Base-by-base conservation (phyloP, 2,888 invertebrate genomes). In the Tetheella fluctuosa region DNA sequence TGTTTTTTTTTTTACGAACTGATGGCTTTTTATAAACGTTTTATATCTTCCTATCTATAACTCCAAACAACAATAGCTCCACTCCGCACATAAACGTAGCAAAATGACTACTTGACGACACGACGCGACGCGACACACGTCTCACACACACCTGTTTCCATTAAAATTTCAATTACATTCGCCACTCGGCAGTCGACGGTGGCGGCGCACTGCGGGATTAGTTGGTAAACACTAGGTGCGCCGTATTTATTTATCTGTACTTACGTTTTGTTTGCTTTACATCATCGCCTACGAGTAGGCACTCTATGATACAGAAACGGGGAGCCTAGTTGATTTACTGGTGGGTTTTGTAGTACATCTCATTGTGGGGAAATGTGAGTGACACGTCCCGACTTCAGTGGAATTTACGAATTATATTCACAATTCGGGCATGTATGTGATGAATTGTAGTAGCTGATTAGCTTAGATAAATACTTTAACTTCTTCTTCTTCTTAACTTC, bases 101-200 rank as follows among this genome's bases (percentile, higher is more conserved):
- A 17, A 30, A 17, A 28, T 15, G 58, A 53, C 57, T 55, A 17
- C 25, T 58, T 20, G 55, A 57, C 17, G 17, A 23, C 13, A n/a
- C 37, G 37, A 37, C 37, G 37, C 37, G 37, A 37, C 8, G 8
- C 30, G n/a, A n/a, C n/a, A 6, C 39, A n/a, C 42, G 28, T 48
- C 64, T 60, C 64, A 61, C 63, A 66, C 73, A 69, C 85, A 87
- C 87, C 87, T 88, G 86, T 73, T 77, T 73, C 77, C 80, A 83
- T 86, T 87, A 81, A 83, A 83, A 80, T 85, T 87, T 80, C 85
- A 86, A 87, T 86, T 84, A 86, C 80, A 58, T 64, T 42, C 57
- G 23, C 52, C 58, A 57, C 56, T 55, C 55, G 55, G 34, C 55
- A 48, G 48, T 10, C 42, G 42, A 42, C 42, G 17, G 37, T 39